Evolutionary conservation across 2,888 invertebrate genomes (phyloP), one percentile per base, ranked within the genome.

Genomic region (Ellobium chinense): DNA sequence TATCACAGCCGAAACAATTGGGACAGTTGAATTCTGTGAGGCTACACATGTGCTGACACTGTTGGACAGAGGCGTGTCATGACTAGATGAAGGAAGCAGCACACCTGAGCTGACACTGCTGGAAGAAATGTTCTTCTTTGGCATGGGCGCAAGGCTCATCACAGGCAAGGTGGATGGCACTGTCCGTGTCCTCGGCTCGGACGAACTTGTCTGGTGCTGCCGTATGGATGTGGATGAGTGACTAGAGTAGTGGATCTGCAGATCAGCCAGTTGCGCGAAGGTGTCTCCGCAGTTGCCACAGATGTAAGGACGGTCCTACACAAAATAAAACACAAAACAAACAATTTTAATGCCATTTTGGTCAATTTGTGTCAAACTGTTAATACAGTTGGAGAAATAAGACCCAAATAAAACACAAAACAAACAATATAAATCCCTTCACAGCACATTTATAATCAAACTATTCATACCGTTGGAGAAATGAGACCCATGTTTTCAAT

Each of bases 271-370:
- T 31, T 81, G 82, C 34, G 89, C 87, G 83, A 91, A 91, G 2
- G 89, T 91, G 70, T 87, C 83, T 18, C 91, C 91, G 84, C 91
- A 91, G 36, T 87, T 81, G 9, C 91, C 91, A 85, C 91, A 91
- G 1, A 91, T 88, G 85, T 91, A 91, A 5, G 91, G 91, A 5
- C 88, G 79, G 60, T 89, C 91, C 86, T 88, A 85, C 14, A 84
- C 46, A 5, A 60, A 29, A 56, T 1, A 70, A 14, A 58, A 72
- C 46, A 46, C 18, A 46, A 18, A 18, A 14, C 12, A 18, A 18
- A 62, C 5, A 65, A 37, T 21, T 66, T 68, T 60, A 63, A 14
- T 21, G 24, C 7, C 7, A 24, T 14, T n/a, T 62, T 62, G 24
- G 24, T n/a, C 24, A 9, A 9, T 62, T 62, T n/a, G n/a, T n/a